phyloP scores from a whole-genome alignment of 1,140 invertebrate species.

The Belonocnema kinseyi region DNA sequence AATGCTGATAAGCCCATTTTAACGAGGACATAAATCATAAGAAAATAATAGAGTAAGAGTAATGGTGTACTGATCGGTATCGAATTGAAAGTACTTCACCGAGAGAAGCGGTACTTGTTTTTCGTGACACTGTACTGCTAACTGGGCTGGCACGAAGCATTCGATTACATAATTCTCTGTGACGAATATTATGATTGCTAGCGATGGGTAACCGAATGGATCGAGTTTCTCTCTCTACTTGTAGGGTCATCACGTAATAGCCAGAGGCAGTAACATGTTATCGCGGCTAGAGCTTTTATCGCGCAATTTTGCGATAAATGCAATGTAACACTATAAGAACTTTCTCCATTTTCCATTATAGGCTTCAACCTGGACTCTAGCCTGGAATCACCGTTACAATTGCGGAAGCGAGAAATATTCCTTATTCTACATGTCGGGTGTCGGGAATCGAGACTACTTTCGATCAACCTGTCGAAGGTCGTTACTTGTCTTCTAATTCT shows the following conservation, averaged over 20 bases:
- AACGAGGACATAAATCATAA: constrained; percentile 17
- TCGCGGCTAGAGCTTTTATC: background rate
- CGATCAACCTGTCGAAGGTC: background rate
- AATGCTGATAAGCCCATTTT: background rate
- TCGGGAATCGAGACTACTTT: constrained; percentile 16
- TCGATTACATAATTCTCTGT: constrained; percentile 23
- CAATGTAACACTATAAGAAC: background rate
- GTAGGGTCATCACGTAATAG: constrained; percentile 21
- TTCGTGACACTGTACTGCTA: constrained; percentile 8
- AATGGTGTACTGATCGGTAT: background rate
- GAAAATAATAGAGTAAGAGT: constrained; percentile 19
- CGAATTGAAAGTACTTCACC: constrained; percentile 12
- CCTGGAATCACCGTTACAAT: background rate
- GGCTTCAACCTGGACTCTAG: background rate
- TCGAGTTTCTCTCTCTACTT: background rate
- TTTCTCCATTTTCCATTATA: constrained; percentile 15
- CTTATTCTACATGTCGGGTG: background rate
- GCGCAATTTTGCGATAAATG: constrained; percentile 17
- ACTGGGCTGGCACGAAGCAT: constrained; percentile 1
- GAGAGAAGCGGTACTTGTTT: background rate
- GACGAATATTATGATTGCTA: background rate
- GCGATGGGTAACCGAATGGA: background rate
- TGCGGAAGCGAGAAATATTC: constrained; percentile 4
- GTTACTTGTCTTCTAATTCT: background rate
- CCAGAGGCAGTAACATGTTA: background rate